Evolutionary conservation across 2,113 vertebrate species (phyloP), one percentile per base, ranked within the genome.

Genomic region (Cygnus atratus): DNA sequence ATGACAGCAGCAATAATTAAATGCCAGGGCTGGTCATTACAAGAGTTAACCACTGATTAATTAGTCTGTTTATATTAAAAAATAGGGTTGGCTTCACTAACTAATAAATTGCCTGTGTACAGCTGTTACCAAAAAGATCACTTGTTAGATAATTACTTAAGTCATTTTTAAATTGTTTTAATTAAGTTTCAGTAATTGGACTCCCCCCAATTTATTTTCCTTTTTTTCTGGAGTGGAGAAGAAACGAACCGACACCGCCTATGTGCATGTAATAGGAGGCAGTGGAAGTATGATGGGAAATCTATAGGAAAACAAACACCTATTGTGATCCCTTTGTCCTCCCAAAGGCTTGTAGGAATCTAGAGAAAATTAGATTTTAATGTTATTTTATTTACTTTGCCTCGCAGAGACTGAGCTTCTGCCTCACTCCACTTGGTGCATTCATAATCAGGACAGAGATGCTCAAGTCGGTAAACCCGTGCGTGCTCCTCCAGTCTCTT

Each of bases 51-150:
- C 81, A 58, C 89, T 87, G 92, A 97, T 97, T 96, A 96, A 97
- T 97, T 97, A 93, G 92, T 93, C 91, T 96, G 81, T 96, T 97
- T 97, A 87, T 95, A 94, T 93, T 87, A 84, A 92, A 96, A 94
- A 92, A 22, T 61, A 92, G 58, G 52, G 11, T 88, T 96, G 92
- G 88, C 83, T 92, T 94, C 83, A 73, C 87, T 83, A 94, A 67
- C 92, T 92, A 95, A 89, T 90, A 94, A 96, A 97, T 93, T 88
- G 83, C 68, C 88, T 80, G 90, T 89, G 92, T 95, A 90, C 74
- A 96, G 59, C 75, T 83, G 68, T 92, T 97, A 92, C 63, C 62
- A 84, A 85, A 95, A 95, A 93, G 74, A 96, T 96, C 82, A 78
- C 93, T 95, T 87, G 78, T 93, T 84, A 78, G 92, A 92, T 97